Evolutionary conservation across 1,140 invertebrate species (phyloP), one percentile per base, ranked within the genome.

Genomic region (Stegodyphus mimosarum): DNA sequence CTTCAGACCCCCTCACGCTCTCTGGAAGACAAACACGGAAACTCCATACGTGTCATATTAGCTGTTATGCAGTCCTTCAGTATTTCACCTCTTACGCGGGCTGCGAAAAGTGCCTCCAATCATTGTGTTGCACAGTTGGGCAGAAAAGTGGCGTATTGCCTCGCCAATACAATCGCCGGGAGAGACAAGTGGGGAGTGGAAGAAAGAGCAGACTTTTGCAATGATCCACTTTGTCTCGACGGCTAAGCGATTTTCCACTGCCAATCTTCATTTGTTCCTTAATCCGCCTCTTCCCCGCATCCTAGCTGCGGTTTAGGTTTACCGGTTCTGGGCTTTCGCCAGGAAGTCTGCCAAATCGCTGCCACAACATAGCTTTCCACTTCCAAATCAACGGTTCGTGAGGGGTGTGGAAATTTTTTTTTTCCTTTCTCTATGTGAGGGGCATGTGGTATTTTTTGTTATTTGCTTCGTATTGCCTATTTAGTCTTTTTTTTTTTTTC

Each of bases 1-100:
- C 2, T 60, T 60, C 55, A 60, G 55, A 60, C 55, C 33, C 33
- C 33, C 33, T n/a, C 33, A 1, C 33, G 1, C 33, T 33, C 33
- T 33, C 33, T 33, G 33, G 33, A 33, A 33, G 33, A 60, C 55
- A 69, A 79, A 79, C 77, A 79, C 66, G 77, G 66, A 79, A 79
- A 79, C 64, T 79, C 77, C 77, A 79, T 79, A 79, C 77, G 66
- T 79, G 77, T 79, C 77, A 79, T 79, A 79, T 79, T 79, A 79
- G 77, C 66, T 11, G 9, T 15, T 60, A 60, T 60, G 9, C 55
- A 9, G 55, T 60, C 55, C 15, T 15, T 60, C 15, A 9, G 55
- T 15, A 60, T 15, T 60, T 9, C 55, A 60, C 15, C 15, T 33
- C 33, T 33, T 33, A 1, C 33, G 33, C 33, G 33, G 33, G 33